These are phyloP conservation scores for Machaerirhynchus nigripectus DNA, from an alignment of 2,113 vertebrate species.

Conservation along the genomic window DNA sequence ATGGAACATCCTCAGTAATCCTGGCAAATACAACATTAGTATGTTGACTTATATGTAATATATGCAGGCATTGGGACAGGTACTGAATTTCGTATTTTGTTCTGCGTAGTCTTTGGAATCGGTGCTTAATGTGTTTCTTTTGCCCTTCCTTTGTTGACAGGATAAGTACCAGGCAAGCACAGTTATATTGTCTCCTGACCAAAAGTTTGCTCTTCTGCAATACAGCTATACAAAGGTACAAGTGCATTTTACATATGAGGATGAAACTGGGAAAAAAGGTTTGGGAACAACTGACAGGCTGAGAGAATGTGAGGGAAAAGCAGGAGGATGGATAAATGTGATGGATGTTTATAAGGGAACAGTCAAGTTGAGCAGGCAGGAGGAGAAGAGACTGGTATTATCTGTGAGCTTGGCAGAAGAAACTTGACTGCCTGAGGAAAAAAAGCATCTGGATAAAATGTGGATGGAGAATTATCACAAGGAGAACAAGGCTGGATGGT, in stretches of 20 bases:
- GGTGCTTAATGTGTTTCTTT: neutral
- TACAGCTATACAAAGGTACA: constrained; percentile 76
- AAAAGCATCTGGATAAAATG: neutral
- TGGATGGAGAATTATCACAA: neutral
- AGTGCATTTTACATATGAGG: neutral
- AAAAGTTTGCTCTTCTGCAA: constrained; percentile 70
- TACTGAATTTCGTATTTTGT: neutral
- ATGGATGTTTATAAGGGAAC: neutral
- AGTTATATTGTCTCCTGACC: constrained; percentile 70
- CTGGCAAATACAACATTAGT: constrained; percentile 75
- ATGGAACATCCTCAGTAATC: constrained; percentile 31
- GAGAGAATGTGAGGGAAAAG: neutral
- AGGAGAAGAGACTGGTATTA: neutral
- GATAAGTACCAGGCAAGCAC: constrained; percentile 52
- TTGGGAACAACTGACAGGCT: neutral
- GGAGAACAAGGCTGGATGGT: neutral
- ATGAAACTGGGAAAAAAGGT: neutral
- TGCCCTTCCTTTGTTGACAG: constrained; percentile 58
- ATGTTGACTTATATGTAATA: constrained; percentile 47
- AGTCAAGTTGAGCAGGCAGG: neutral
- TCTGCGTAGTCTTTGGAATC: neutral
- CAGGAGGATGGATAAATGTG: neutral
- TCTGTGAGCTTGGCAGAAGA: neutral
- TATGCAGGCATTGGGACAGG: neutral
- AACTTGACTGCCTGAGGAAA: neutral